Percentiles rank a stretch among this genome's conserved stretches.
Conservation (phyloP, 2,888 invertebrate genomes). For the Lasioglossum vierecki region DNA sequence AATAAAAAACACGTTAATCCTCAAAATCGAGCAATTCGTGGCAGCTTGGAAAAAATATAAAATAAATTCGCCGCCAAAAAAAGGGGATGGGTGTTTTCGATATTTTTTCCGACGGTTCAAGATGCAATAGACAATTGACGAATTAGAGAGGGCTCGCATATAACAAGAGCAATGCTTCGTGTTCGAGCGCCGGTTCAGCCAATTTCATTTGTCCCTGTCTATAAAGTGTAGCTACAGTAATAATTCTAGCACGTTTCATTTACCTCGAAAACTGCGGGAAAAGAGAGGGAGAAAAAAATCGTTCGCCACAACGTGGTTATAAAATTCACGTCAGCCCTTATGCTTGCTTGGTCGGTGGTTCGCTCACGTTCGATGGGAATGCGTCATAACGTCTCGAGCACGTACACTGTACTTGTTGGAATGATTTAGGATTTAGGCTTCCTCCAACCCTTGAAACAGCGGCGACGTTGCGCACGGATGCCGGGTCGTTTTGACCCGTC, state of each 20-base stretch:
- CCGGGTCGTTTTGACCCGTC: neutral
- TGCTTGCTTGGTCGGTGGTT: neutral
- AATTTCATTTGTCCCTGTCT: neutral
- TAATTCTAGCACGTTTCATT: constrained; percentile 5
- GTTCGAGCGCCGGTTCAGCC: neutral
- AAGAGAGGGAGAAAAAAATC: neutral
- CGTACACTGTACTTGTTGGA: constrained; percentile 6
- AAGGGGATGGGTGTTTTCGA: neutral
- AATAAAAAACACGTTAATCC: too few species aligned
- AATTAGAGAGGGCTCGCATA: neutral
- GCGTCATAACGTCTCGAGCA: constrained; percentile 13
- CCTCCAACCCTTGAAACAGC: neutral
- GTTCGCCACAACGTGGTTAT: constrained; percentile 11
- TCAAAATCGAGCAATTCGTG: neutral
- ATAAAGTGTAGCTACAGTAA: neutral
- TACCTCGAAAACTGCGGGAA: neutral
- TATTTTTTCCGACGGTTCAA: neutral
- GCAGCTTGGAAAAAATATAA: neutral
- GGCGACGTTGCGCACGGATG: neutral
- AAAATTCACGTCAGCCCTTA: constrained; percentile 4
- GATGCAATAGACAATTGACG: neutral
- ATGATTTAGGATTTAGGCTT: constrained; percentile 1
- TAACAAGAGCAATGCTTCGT: neutral
- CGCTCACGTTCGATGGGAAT: constrained; percentile 14
- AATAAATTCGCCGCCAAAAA: neutral